Conservation (phyloP, 2,888 invertebrate genomes). For the Trissolcus japonicus region DNA sequence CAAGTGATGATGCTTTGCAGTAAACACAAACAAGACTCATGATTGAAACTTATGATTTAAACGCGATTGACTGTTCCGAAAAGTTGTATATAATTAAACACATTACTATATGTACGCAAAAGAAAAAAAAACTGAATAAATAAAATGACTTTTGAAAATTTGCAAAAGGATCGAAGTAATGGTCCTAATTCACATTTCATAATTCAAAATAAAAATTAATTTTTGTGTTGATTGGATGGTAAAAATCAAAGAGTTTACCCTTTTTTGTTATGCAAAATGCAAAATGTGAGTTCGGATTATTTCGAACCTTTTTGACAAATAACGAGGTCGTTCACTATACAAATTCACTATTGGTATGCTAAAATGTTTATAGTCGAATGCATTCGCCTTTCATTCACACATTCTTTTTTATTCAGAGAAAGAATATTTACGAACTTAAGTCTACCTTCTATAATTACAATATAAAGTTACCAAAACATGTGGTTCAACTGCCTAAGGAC, state of each 20-base stretch:
- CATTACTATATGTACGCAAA: too few relatives aligned
- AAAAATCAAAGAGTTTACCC: neutral
- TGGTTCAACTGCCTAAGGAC: slow-evolving; percentile 18
- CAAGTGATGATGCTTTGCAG: neutral
- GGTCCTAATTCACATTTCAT: slow-evolving; percentile 2
- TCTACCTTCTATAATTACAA: slow-evolving; percentile 35
- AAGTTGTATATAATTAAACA: too few relatives aligned
- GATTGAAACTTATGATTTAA: too few relatives aligned
- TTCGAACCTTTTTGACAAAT: slow-evolving; percentile 18
- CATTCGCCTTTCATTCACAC: slow-evolving; percentile 41
- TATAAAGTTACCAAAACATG: slow-evolving; percentile 41
- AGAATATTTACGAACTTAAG: slow-evolving; percentile 40
- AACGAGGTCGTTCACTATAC: slow-evolving; percentile 17
- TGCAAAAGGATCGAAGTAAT: neutral
- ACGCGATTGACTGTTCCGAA: too few relatives aligned
- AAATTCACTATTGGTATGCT: slow-evolving; percentile 33
- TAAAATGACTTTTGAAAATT: neutral
- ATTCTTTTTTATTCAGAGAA: slow-evolving; percentile 33
- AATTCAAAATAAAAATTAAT: neutral
- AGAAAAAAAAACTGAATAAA: too few relatives aligned
- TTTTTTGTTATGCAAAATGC: neutral
- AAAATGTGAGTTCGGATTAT: slow-evolving; percentile 1
- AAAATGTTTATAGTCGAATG: slow-evolving; percentile 42
- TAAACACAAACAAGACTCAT: too few relatives aligned
- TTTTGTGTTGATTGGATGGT: neutral